Base-by-base conservation (phyloP, 1,140 invertebrate genomes). In the Zaprionus camerounensis region DNA sequence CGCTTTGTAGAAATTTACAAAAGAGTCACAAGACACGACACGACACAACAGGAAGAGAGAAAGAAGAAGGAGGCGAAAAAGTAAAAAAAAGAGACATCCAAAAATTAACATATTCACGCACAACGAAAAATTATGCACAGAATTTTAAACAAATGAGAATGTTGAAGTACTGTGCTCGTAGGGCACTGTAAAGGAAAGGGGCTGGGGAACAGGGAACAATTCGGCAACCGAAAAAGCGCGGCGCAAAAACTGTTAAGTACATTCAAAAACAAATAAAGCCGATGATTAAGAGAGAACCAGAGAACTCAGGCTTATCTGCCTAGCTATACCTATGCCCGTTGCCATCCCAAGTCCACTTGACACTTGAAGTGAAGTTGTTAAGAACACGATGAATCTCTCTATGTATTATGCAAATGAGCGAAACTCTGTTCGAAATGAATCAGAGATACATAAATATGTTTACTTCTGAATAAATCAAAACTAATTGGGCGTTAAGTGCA, bases 261-360 rank as follows among this genome's bases (percentile, higher is more conserved):
- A 70, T 87, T 83, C 68, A 88, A 88, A 87, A 87, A 88, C 83
- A 87, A 88, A 87, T 81, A 88, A 74, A 68, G 70, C 68, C 68
- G 77, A 87, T 67, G 67, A 77, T 77, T 81, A 49, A 57, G 28
- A 70, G n/a, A 55, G 49, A 31, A 65, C 55, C 13, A 68, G 38
- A 49, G 11, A 53, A 22, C 13, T 34, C 34, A 44, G 56, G 17
- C 12, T 36, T 55, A 65, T 34, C 55, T 46, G 68, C 9, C 41
- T 17, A 46, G 38, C 15, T 41, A 41, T 41, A 46, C n/a, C n/a
- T 46, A 46, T 17, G 11, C n/a, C 6, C n/a, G 41, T 69, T 58
- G 20, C 51, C 66, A 26, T 69, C 20, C 46, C 36, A 49, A 57
- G 58, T 34, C 69, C 80, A 87, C 83, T 87, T 88, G 84, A 87